These are phyloP conservation scores for Coptodon bakossiorum DNA, from an alignment of 2,113 vertebrate species.

Conservation along the genomic window DNA sequence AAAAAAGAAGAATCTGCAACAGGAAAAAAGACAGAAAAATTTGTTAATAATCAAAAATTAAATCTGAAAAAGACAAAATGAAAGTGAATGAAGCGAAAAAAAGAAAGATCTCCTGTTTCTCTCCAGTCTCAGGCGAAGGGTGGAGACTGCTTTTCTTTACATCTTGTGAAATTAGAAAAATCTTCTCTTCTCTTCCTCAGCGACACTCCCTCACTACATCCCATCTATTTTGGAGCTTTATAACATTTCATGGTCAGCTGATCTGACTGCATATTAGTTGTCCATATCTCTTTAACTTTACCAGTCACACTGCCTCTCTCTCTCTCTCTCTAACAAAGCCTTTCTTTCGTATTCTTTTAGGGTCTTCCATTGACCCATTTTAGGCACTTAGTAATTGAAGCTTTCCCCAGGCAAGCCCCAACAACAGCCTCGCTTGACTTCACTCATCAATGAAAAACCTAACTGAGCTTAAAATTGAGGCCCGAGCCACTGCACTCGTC, in stretches of 20 bases:
- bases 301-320: background rate
- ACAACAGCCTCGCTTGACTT: background rate
- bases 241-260: slow-evolving; percentile 13
- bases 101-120: background rate
- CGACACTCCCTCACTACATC: background rate
- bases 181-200: background rate
- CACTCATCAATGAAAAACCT: background rate
- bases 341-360: background rate
- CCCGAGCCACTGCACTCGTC: background rate
- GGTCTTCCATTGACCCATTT: background rate
- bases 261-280: background rate
- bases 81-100: background rate
- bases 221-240: background rate
- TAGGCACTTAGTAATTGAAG: background rate
- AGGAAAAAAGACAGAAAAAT: background rate
- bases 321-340: background rate
- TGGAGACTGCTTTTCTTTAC: slow-evolving; percentile 10
- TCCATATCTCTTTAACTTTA: background rate
- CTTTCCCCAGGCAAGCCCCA: background rate
- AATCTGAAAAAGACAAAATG: background rate
- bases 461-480: slow-evolving; percentile 34
- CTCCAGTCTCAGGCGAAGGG: background rate
- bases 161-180: background rate
- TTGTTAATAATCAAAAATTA: background rate
- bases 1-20: background rate